Evolutionary conservation across 2,113 vertebrate genomes (phyloP).

Genomic region (Callipepla californica): DNA sequence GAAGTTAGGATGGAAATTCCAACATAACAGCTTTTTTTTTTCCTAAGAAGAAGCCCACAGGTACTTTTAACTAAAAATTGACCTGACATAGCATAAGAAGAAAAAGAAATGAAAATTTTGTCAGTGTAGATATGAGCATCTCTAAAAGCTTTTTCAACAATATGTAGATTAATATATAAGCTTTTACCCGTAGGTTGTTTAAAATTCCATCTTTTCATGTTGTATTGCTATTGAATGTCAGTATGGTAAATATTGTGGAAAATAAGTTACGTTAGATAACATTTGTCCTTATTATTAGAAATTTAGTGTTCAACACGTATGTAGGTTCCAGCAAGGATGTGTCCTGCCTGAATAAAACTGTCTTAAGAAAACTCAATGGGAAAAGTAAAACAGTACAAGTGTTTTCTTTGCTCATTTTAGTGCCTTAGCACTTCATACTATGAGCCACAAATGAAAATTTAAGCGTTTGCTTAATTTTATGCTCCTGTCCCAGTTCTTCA

Average conservation of each 20-base stretch:
- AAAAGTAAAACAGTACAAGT: not conserved
- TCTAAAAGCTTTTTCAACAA: not conserved
- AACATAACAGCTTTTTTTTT: not conserved
- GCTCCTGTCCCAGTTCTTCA: not conserved
- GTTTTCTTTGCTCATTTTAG: not conserved
- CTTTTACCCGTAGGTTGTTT: not conserved
- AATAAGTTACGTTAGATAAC: not conserved
- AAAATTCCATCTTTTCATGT: not conserved
- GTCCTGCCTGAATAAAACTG: not conserved
- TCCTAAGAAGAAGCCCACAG: not conserved
- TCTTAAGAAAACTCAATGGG: not conserved
- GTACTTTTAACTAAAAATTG: not conserved
- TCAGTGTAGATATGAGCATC: not conserved
- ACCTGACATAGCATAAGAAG: not conserved
- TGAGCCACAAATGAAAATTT: not conserved
- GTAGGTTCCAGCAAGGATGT: not conserved
- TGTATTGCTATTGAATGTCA: not conserved
- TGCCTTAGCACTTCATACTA: not conserved
- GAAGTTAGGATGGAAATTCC: not conserved
- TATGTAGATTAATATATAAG: not conserved
- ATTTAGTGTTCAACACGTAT: not conserved
- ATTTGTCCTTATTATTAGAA: not conserved
- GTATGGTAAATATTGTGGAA: not conserved
- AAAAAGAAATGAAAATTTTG: not conserved
- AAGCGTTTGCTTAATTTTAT: not conserved